Evolutionary conservation across 2,797 vertebrate genomes (phyloP).

Genomic region (Molossus alvarezi): DNA sequence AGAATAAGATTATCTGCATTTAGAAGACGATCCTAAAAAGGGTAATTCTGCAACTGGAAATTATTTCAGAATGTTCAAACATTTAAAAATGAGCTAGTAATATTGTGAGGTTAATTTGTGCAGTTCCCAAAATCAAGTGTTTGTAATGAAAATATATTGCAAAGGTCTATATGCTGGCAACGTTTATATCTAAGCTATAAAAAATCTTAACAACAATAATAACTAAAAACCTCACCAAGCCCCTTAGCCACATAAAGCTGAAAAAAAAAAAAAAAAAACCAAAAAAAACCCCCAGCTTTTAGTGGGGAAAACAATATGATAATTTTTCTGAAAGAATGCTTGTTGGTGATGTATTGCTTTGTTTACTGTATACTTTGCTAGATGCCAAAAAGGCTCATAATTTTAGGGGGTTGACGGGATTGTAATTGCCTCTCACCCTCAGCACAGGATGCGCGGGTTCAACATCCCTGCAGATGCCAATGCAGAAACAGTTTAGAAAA

Average conservation of each 20-base stretch:
- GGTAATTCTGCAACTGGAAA: conserved; percentile 70
- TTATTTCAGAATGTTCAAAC: conserved; percentile 84
- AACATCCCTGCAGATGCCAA: conserved; percentile 77
- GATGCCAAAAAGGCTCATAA: conserved; percentile 85
- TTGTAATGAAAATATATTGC: conserved; percentile 86
- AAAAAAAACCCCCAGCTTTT: conserved; percentile 83
- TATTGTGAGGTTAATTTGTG: conserved; percentile 85
- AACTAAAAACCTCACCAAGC: conserved; percentile 82
- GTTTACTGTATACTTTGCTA: conserved; percentile 83
- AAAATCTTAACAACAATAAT: conserved; percentile 84
- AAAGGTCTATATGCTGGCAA: conserved; percentile 85
- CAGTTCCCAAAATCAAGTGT: conserved; percentile 86
- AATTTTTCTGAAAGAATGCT: conserved; percentile 82
- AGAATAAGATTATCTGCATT: conserved; percentile 73
- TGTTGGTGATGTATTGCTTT: conserved; percentile 88
- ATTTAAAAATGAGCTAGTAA: conserved; percentile 84
- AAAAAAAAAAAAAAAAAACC: neutral
- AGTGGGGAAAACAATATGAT: conserved; percentile 76
- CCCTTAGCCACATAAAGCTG: conserved; percentile 83
- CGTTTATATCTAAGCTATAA: conserved; percentile 86
- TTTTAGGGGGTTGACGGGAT: conserved; percentile 79
- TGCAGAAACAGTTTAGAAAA: conserved; percentile 75
- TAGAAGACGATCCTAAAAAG: conserved; percentile 73
- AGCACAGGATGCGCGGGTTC: conserved; percentile 81
- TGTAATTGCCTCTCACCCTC: conserved; percentile 85